phyloP scores from a whole-genome alignment of 2,888 invertebrate species.

The Folsomia candida region DNA sequence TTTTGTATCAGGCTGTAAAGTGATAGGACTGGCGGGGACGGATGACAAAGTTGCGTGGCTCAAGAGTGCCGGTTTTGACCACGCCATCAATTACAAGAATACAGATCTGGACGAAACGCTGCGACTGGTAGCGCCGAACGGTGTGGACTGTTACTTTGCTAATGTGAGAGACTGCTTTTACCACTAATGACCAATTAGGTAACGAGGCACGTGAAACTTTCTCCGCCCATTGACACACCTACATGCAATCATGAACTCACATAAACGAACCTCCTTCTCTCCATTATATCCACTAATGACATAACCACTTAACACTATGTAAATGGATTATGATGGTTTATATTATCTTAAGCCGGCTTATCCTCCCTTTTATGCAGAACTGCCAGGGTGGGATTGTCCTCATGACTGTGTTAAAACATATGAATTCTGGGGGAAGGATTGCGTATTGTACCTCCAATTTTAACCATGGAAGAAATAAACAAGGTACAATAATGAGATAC shows the following conservation, averaged over 20 bases:
- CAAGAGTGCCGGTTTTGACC: slow-evolving; percentile 65
- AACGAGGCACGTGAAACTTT: too few species aligned
- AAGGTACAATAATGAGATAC: not conserved
- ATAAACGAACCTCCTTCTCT: too few species aligned
- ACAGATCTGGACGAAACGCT: slow-evolving; percentile 59
- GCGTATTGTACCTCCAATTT: slow-evolving; percentile 63
- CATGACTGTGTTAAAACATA: slow-evolving; percentile 60
- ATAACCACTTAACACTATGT: too few species aligned
- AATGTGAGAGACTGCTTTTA: slow-evolving; percentile 57
- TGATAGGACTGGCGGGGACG: slow-evolving; percentile 70
- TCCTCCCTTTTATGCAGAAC: not conserved
- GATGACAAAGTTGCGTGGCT: slow-evolving; percentile 70
- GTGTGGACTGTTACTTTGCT: slow-evolving; percentile 73
- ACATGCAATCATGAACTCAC: too few species aligned
- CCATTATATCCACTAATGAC: too few species aligned
- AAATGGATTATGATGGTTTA: not conserved
- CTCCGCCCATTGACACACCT: too few species aligned
- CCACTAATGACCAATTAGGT: not conserved
- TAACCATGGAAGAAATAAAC: not conserved
- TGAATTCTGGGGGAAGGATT: slow-evolving; percentile 64
- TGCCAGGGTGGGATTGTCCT: slow-evolving; percentile 61
- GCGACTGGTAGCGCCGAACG: slow-evolving; percentile 64
- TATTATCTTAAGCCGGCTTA: not conserved
- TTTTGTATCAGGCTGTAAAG: slow-evolving; percentile 60
- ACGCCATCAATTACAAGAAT: slow-evolving; percentile 71